These are phyloP conservation scores for Notodonta ziczac DNA, from an alignment of 2,888 invertebrate genomes.

Conservation along the genomic window DNA sequence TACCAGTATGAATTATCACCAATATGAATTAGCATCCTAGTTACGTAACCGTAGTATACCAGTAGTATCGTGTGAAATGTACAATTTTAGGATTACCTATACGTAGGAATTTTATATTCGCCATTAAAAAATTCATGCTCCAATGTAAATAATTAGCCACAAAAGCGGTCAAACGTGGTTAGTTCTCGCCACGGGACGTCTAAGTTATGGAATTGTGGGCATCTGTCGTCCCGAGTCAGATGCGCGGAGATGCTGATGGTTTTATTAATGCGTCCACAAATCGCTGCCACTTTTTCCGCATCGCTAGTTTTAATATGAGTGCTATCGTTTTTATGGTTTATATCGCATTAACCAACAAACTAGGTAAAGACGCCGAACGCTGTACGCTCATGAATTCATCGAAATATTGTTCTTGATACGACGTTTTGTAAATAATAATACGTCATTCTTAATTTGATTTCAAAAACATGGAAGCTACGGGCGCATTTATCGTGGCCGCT, in stretches of 20 bases:
- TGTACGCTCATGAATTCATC: too few relatives aligned
- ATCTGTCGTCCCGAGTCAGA: slow-evolving; percentile 1
- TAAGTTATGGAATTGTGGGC: slow-evolving; percentile 1
- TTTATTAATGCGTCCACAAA: background rate
- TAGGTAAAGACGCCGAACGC: too few relatives aligned
- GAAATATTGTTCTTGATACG: too few relatives aligned
- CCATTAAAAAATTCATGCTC: background rate
- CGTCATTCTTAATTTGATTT: background rate
- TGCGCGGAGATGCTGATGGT: background rate
- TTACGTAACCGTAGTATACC: too few relatives aligned
- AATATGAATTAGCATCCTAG: too few relatives aligned
- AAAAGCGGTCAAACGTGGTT: slow-evolving; percentile 2
- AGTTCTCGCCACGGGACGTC: background rate
- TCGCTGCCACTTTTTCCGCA: background rate
- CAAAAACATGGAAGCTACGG: background rate
- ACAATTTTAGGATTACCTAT: background rate
- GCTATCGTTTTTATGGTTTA: too few relatives aligned
- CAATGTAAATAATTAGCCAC: background rate
- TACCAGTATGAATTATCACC: too few relatives aligned
- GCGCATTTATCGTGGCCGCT: background rate
- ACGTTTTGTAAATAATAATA: too few relatives aligned
- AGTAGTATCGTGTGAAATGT: too few relatives aligned
- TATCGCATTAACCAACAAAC: too few relatives aligned
- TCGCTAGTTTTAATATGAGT: background rate
- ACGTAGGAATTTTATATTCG: background rate